A percentile compares a stretch with the other conserved stretches of the same genome.
Evolutionary conservation across 2,797 vertebrate genomes (phyloP).

Genomic region (Sebastes umbrosus): DNA sequence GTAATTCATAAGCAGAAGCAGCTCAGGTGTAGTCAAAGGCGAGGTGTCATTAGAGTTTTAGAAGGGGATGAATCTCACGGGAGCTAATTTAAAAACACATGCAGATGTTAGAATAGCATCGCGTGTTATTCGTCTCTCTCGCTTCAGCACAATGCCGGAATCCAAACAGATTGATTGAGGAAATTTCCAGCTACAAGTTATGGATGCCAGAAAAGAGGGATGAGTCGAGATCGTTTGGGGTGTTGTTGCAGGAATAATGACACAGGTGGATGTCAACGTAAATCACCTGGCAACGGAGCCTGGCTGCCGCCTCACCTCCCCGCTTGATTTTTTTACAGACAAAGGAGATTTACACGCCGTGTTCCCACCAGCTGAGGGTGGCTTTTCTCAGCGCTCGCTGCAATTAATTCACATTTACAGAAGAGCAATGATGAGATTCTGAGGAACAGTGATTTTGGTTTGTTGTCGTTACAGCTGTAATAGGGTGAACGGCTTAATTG

Average conservation of each 20-base stretch:
- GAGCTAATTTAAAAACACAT: constrained; percentile 67
- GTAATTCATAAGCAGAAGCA: constrained; percentile 46
- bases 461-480: constrained; percentile 40
- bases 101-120: constrained; percentile 49
- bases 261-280: constrained; percentile 42
- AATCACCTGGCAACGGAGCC: constrained; percentile 41
- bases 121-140: constrained; percentile 43
- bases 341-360: constrained; percentile 19
- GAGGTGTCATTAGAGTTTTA: constrained; percentile 47
- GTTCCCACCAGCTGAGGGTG: constrained; percentile 18
- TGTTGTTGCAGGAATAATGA: constrained; percentile 59
- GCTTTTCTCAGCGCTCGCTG: constrained; percentile 14
- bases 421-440: constrained; percentile 25
- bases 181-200: constrained; percentile 55
- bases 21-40: constrained; percentile 48
- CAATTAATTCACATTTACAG: constrained; percentile 42
- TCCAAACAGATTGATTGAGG: constrained; percentile 56
- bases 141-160: constrained; percentile 36
- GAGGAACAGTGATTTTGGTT: constrained; percentile 26
- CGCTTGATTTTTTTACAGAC: constrained; percentile 34
- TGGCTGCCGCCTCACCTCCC: neutral
- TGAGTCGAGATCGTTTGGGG: constrained; percentile 49
- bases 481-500: constrained; percentile 6
- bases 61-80: constrained; percentile 54
- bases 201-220: constrained; percentile 36